Conservation (phyloP, 2,888 invertebrate species). For the Aphrophora alni region DNA sequence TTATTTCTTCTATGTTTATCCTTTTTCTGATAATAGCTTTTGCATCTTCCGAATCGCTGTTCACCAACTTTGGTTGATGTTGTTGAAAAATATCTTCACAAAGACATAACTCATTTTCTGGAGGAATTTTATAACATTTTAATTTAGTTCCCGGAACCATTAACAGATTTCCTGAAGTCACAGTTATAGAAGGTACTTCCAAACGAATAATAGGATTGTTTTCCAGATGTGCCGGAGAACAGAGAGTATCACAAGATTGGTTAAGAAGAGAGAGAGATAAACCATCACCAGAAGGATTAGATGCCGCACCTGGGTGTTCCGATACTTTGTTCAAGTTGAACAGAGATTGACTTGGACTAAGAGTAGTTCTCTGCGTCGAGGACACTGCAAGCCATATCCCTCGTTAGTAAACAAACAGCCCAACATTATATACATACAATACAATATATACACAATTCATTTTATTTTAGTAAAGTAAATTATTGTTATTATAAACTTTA, state of each 20-base stretch:
- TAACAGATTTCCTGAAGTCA: constrained; percentile 40
- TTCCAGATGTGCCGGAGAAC: constrained; percentile 28
- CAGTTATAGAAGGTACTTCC: constrained; percentile 23
- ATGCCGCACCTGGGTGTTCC: neutral
- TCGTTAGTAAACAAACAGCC: neutral
- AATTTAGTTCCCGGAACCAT: constrained; percentile 44
- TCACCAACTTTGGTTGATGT: constrained; percentile 50
- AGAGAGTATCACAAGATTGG: constrained; percentile 33
- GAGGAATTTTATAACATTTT: constrained; percentile 50
- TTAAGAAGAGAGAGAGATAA: constrained; percentile 29
- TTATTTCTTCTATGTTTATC: neutral
- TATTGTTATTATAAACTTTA: too few relatives aligned
- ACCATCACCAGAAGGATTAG: constrained; percentile 9
- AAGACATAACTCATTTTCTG: constrained; percentile 47
- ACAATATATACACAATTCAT: neutral
- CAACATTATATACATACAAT: neutral
- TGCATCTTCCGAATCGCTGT: constrained; percentile 52
- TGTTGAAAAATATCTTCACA: constrained; percentile 52
- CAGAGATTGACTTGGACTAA: constrained; percentile 22
- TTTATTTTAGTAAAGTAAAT: too few relatives aligned
- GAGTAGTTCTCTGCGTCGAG: neutral
- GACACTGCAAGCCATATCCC: constrained; percentile 32
- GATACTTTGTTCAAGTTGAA: constrained; percentile 14
- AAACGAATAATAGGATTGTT: constrained; percentile 35
- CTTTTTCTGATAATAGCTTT: constrained; percentile 34